A percentile compares a stretch with the other conserved stretches of the same genome.
Conservation (phyloP, 1,140 invertebrate genomes). For the Aethina tumida region DNA sequence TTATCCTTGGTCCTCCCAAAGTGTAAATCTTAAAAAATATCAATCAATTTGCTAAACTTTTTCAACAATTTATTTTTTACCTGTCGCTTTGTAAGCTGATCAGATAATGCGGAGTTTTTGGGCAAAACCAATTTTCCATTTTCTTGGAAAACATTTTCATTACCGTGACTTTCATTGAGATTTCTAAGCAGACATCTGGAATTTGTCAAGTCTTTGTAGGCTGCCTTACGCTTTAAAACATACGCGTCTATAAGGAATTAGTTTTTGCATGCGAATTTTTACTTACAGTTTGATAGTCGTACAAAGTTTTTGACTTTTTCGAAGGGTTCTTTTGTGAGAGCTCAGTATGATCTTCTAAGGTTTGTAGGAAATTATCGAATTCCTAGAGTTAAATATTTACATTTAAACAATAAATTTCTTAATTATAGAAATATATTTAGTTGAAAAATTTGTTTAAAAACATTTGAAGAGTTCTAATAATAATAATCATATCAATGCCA, state of each 20-base stretch:
- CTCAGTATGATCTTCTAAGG: constrained; percentile 3
- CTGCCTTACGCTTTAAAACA: constrained; percentile 22
- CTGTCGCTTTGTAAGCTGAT: constrained; percentile 24
- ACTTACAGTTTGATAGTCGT: constrained; percentile 29
- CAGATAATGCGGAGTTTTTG: constrained; percentile 19
- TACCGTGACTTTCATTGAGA: constrained; percentile 18
- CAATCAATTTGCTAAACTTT: neutral
- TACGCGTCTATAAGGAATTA: neutral
- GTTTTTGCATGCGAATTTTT: constrained; percentile 2
- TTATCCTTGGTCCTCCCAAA: constrained; percentile 25
- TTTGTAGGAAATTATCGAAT: neutral
- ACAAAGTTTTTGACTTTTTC: constrained; percentile 20
- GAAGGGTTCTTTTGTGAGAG: too few relatives aligned
- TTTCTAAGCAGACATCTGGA: constrained; percentile 26
- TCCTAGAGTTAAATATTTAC: too few relatives aligned
- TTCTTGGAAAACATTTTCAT: constrained; percentile 20
- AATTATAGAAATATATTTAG: neutral
- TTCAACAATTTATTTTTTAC: constrained; percentile 13
- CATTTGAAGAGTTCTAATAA: neutral
- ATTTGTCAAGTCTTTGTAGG: constrained; percentile 25
- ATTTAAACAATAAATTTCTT: neutral
- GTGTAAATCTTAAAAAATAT: constrained; percentile 22
- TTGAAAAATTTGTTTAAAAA: neutral
- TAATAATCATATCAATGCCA: neutral
- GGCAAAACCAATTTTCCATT: constrained; percentile 12